Evolutionary conservation across 2,797 vertebrate species (phyloP).

Genomic region (Dipus sagitta): DNA sequence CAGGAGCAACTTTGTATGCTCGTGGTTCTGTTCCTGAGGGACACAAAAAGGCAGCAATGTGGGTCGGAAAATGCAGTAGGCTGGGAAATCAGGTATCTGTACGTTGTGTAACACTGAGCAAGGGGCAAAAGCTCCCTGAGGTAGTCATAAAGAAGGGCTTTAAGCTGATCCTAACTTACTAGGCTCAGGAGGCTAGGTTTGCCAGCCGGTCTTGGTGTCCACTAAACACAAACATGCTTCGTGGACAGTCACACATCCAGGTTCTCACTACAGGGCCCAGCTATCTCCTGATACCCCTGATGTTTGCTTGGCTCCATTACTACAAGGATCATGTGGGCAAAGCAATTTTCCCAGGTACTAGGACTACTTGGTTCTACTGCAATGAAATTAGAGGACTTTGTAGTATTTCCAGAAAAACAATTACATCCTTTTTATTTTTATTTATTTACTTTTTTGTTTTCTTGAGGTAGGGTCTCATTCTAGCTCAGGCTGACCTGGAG

Average conservation of each 20-base stretch:
- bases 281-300: neutral
- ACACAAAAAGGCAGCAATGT: neutral
- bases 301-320: neutral
- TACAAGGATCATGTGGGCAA: accelerated
- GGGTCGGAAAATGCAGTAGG: neutral
- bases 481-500: no score
- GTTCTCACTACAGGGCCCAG: no score
- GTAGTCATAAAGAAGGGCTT: no score
- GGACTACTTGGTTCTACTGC: neutral
- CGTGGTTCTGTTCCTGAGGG: neutral
- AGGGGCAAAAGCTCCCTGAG: neutral
- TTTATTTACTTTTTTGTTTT: no score
- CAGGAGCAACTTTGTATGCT: neutral
- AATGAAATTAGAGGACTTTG: neutral
- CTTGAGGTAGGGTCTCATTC: no score
- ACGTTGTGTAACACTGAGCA: no score
- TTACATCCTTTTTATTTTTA: no score
- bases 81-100: accelerated
- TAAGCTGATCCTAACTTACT: neutral
- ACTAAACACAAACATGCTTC: neutral
- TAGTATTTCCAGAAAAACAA: neutral
- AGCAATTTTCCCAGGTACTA: neutral
- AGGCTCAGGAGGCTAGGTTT: neutral
- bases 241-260: no score
- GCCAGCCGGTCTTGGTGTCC: neutral